A percentile compares a stretch with the other conserved stretches of the same genome.
These are phyloP conservation scores for Loripinus fragilis DNA, from an alignment of 2,888 invertebrate species.

Conservation along the genomic window DNA sequence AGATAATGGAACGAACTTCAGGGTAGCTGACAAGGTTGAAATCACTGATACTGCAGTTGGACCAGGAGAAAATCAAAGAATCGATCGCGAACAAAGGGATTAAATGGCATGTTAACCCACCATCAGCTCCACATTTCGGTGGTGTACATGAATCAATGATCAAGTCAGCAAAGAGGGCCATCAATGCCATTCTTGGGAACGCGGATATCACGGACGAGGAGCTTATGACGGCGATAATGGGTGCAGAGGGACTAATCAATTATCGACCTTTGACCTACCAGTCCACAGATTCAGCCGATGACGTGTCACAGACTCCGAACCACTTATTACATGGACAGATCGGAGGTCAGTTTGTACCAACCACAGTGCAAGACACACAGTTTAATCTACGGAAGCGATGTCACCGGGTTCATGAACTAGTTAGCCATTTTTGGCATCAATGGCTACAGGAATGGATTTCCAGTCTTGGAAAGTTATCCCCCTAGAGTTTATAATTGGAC, in stretches of 20 bases:
- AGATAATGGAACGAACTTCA: slow-evolving; percentile 49
- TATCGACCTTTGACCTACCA: slow-evolving; percentile 43
- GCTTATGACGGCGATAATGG: too few species aligned
- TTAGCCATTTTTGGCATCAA: slow-evolving; percentile 35
- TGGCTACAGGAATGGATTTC: slow-evolving; percentile 36
- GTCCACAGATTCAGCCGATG: slow-evolving; percentile 26
- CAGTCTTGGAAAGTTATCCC: too few species aligned
- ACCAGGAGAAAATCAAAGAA: slow-evolving; percentile 29
- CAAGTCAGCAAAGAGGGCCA: slow-evolving; percentile 54
- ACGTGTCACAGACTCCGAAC: slow-evolving; percentile 42
- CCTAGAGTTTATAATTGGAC: too few species aligned
- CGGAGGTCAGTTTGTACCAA: slow-evolving; percentile 41
- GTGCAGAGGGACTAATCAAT: slow-evolving; percentile 33
- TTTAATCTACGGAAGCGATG: slow-evolving; percentile 27
- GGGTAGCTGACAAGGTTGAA: slow-evolving; percentile 31
- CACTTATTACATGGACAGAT: slow-evolving; percentile 54
- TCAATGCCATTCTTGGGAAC: slow-evolving; percentile 32
- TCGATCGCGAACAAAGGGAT: slow-evolving; percentile 35
- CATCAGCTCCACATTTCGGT: slow-evolving; percentile 42
- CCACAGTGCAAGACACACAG: slow-evolving; percentile 15
- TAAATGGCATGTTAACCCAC: slow-evolving; percentile 50
- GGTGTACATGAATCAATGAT: slow-evolving; percentile 38
- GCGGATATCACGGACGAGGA: slow-evolving; percentile 44
- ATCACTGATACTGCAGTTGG: slow-evolving; percentile 25
- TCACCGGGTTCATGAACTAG: slow-evolving; percentile 39